Percentiles rank a stretch among this genome's conserved stretches.
phyloP scores from a whole-genome alignment of 2,888 invertebrate species.

The Phalera bucephala region DNA sequence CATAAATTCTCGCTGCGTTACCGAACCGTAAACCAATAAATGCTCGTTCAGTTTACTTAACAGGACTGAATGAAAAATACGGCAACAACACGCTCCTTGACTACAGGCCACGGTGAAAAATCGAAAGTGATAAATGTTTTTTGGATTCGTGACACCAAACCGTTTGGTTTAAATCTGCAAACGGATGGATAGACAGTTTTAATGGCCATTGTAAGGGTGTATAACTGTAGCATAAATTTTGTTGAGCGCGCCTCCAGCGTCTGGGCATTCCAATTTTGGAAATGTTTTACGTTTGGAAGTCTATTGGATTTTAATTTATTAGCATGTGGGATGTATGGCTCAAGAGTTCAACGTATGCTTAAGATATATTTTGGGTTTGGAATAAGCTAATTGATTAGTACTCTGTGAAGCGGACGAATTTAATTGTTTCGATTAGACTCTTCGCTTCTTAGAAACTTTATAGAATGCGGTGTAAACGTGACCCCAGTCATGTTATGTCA shows the following conservation, averaged over 20 bases:
- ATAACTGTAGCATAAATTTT: conserved; percentile 65
- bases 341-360: no score
- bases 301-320: conserved; percentile 70
- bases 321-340: conserved; percentile 50
- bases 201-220: conserved; percentile 67
- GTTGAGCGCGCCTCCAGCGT: conserved; percentile 41
- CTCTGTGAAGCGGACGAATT: no score
- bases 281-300: conserved; percentile 45
- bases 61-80: conserved; percentile 54
- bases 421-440: no score
- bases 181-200: conserved; percentile 70
- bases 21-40: conserved; percentile 25
- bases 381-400: no score
- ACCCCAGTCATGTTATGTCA: no score
- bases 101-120: conserved; percentile 45
- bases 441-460: no score
- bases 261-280: conserved; percentile 47
- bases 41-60: conserved; percentile 29
- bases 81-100: conserved; percentile 46
- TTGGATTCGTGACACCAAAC: conserved; percentile 61
- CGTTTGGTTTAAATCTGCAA: conserved; percentile 69
- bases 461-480: no score
- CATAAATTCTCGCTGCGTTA: conserved; percentile 32
- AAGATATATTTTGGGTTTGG: no score
- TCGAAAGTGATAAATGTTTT: conserved; percentile 69